Evolutionary conservation across 2,888 invertebrate genomes (phyloP).

Genomic region (Pollenia angustigena): DNA sequence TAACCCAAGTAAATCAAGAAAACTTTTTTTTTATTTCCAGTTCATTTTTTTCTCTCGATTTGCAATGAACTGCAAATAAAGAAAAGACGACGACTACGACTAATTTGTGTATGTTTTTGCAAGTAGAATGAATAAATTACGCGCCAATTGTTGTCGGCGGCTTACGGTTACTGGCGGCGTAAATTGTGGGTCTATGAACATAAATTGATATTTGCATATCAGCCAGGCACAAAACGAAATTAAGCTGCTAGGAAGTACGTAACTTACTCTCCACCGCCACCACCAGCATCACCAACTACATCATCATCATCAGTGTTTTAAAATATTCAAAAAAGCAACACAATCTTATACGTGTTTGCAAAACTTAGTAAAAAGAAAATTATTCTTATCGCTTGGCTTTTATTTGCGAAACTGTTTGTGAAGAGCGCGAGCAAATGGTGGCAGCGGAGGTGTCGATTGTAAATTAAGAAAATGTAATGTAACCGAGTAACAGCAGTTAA

Average conservation of each 20-base stretch:
- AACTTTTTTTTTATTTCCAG: not conserved
- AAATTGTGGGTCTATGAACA: slow-evolving; percentile 58
- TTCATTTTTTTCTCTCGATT: not conserved
- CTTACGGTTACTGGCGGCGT: slow-evolving; percentile 29
- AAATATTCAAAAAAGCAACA: slow-evolving; percentile 29
- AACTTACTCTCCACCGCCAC: slow-evolving; percentile 4
- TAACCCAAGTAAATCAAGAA: not conserved
- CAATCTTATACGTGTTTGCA: slow-evolving; percentile 9
- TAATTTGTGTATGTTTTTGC: slow-evolving; percentile 50
- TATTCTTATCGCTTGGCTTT: slow-evolving; percentile 53
- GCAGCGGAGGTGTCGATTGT: slow-evolving; percentile 24
- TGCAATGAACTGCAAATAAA: slow-evolving; percentile 39
- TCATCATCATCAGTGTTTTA: slow-evolving; percentile 31
- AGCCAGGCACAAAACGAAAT: slow-evolving; percentile 8
- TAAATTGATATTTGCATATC: slow-evolving; percentile 69
- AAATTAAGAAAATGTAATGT: slow-evolving; percentile 38
- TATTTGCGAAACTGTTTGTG: not conserved
- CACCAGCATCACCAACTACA: slow-evolving; percentile 26
- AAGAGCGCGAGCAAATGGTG: not conserved
- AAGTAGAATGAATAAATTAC: slow-evolving; percentile 56
- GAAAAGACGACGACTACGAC: slow-evolving; percentile 20
- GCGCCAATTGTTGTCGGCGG: slow-evolving; percentile 50
- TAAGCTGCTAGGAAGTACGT: slow-evolving; percentile 20
- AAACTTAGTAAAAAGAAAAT: not conserved
- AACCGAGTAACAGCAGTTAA: not conserved